These are phyloP conservation scores for Vultur gryphus DNA, from an alignment of 2,797 vertebrate genomes.

Conservation along the genomic window DNA sequence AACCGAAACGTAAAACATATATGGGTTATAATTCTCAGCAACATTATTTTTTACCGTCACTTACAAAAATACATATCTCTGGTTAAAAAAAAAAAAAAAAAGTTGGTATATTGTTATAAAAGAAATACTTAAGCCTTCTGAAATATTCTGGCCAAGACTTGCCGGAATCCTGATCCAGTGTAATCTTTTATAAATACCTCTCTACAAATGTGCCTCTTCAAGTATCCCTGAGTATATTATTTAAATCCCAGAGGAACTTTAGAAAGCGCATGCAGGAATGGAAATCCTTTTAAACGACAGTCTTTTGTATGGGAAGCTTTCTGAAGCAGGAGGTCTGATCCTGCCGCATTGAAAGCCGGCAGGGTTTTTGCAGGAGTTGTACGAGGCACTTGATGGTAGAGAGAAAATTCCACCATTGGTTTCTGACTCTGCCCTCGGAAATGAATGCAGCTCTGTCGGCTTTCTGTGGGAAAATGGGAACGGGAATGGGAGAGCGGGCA, in stretches of 20 bases:
- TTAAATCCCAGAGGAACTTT: conserved; percentile 28
- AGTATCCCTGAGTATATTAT: neutral
- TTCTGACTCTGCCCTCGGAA: neutral
- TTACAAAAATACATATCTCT: neutral
- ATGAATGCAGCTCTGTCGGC: neutral
- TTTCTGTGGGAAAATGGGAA: neutral
- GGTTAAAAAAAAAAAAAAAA: neutral
- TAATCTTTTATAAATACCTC: conserved; percentile 13
- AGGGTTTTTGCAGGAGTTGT: neutral
- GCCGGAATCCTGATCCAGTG: neutral
- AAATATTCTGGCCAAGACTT: neutral
- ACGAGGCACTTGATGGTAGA: neutral
- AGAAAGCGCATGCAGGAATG: neutral
- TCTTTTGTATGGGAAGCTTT: neutral
- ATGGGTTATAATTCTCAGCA: neutral
- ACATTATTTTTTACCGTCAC: neutral
- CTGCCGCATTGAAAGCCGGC: neutral
- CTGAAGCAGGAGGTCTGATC: neutral
- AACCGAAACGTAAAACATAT: neutral
- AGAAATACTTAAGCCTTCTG: neutral
- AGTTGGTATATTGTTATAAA: neutral
- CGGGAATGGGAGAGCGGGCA: neutral
- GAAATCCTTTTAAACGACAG: neutral
- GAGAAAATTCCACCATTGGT: neutral
- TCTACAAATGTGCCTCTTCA: neutral